Percentiles rank a stretch among this genome's conserved stretches.
Conservation (phyloP, 1,140 invertebrate genomes). For the Diploscapter pachys region DNA sequence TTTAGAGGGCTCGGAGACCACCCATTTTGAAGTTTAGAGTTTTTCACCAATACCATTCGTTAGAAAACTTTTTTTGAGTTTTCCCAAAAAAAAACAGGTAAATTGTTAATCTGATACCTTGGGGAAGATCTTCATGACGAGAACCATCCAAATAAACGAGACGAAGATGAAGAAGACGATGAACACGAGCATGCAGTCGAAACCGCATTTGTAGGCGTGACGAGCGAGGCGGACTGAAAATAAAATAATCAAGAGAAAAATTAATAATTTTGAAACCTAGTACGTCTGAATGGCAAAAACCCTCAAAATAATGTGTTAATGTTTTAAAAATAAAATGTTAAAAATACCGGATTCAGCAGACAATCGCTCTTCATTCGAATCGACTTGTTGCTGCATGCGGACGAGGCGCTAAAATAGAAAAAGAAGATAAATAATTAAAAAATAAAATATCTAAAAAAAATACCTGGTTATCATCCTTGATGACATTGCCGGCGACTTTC, state of each 20-base stretch:
- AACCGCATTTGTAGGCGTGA: conserved; percentile 55
- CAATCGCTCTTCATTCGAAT: conserved; percentile 24
- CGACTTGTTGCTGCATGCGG: conserved; percentile 18
- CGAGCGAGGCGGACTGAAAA: conserved; percentile 40
- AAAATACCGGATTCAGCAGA: neutral
- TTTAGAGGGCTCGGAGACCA: too few species aligned
- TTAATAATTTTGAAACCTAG: too few species aligned
- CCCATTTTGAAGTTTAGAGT: too few species aligned
- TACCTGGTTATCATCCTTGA: conserved; percentile 52
- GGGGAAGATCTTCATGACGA: conserved; percentile 56
- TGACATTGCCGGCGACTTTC: conserved; percentile 47
- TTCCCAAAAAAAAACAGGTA: too few species aligned
- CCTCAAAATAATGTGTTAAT: too few species aligned
- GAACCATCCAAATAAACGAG: conserved; percentile 49
- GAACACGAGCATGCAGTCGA: conserved; percentile 51
- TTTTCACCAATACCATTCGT: too few species aligned
- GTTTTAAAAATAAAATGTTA: too few species aligned
- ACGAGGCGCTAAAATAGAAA: conserved; percentile 9
- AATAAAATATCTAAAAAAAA: too few species aligned
- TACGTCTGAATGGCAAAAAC: too few species aligned
- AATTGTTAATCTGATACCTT: conserved; percentile 19
- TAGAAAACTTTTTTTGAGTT: too few species aligned
- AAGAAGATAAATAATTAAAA: too few species aligned
- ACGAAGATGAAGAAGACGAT: conserved; percentile 49
- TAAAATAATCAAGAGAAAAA: too few species aligned